Percentiles rank a stretch among this genome's conserved stretches.
Conservation (phyloP, 1,140 invertebrate species). For the Trinorchestia longiramus region DNA sequence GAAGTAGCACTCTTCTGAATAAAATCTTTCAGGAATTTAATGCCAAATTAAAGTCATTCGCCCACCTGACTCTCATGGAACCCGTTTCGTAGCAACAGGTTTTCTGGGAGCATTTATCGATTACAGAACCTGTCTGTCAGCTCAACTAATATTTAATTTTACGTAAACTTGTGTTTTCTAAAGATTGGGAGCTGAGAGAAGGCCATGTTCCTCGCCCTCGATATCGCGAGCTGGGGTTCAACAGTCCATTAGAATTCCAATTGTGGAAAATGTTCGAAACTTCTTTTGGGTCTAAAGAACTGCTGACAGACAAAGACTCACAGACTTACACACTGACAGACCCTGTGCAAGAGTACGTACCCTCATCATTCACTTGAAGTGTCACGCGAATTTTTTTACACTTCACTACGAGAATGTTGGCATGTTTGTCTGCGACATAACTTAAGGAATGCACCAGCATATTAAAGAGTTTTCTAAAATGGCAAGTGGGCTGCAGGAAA, state of each 20-base stretch:
- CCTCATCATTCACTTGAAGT: too few relatives aligned
- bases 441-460: too few relatives aligned
- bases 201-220: not conserved
- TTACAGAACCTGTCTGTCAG: slow-evolving; percentile 18
- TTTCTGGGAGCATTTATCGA: not conserved
- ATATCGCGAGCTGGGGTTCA: not conserved
- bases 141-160: not conserved
- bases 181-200: not conserved
- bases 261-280: too few relatives aligned
- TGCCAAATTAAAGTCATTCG: not conserved
- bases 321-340: too few relatives aligned
- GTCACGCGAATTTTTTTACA: too few relatives aligned
- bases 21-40: not conserved
- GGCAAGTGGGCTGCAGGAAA: too few relatives aligned
- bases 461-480: too few relatives aligned
- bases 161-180: not conserved
- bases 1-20: not conserved
- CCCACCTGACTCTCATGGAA: not conserved
- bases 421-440: too few relatives aligned
- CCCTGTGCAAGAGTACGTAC: too few relatives aligned
- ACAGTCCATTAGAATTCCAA: not conserved
- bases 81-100: not conserved
- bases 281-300: too few relatives aligned
- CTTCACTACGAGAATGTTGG: too few relatives aligned
- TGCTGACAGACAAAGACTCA: too few relatives aligned